Base-by-base conservation (phyloP, 1,140 invertebrate species). In the Brachionus rotundiformis region DNA sequence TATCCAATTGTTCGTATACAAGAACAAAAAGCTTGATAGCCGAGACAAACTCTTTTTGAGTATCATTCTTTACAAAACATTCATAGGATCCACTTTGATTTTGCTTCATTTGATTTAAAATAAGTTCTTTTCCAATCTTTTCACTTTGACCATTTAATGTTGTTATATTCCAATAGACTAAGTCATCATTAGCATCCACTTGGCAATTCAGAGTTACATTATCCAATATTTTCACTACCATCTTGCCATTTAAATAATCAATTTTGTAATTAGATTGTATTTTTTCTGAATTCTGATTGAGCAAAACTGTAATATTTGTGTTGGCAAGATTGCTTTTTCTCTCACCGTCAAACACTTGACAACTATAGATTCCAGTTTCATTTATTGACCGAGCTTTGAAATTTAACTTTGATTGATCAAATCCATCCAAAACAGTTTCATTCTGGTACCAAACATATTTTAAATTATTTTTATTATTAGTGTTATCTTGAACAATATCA, bases 81-180 rank as follows among this genome's bases (percentile, higher is more conserved):
- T 73, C 68, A 44, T 73, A 73, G 25, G 3, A 27, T 31, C 68
- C 68, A 44, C 16, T 25, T 44, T 73, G 36, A 44, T 73, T 44
- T 7, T 10, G 19, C 19, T 16, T 3, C 2, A 41, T 23, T 1
- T 44, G 13, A 25, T 41, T 27, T n/a, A 73, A 73, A 44, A 73
- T 29, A 25, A 73, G 10, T 11, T 73, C 68, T 16, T 25, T 47
- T 44, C 19, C 68, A 27, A 16, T 2, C 25, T 44, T 31, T 31
- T 73, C 5, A 4, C 7, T 25, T 27, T 2, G 10, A 11, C 19
- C 36, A 25, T 23, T 44, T 13, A 23, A 41, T 41, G 39, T 8
- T 73, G 11, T 73, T 8, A 44, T 29, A 39, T 73, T 31, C 68
- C 68, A 73, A 44, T 23, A 13, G 1, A 44, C 10, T 44, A 13